Conservation (phyloP, 2,113 vertebrate species). For the Pogona vitticeps region DNA sequence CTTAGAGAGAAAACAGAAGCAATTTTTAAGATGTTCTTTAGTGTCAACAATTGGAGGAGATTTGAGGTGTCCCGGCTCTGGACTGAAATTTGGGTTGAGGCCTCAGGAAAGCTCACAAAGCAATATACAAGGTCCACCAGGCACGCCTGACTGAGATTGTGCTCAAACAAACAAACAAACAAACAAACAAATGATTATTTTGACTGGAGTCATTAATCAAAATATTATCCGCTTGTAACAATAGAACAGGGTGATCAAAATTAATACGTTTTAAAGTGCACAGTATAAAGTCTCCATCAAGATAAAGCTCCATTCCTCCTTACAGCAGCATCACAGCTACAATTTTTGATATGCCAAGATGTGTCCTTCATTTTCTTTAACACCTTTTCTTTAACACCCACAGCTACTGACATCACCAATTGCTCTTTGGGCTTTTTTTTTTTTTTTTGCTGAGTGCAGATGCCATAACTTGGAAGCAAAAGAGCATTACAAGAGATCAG, state of each 20-base stretch:
- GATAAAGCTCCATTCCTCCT: neutral
- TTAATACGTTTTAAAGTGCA: neutral
- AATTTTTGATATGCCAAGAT: neutral
- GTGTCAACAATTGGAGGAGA: neutral
- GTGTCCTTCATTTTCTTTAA: neutral
- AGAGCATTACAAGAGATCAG: neutral
- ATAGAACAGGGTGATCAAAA: neutral
- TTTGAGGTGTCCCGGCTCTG: neutral
- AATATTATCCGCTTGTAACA: slow-evolving; percentile 2
- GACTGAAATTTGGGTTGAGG: neutral
- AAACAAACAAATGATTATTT: slow-evolving; percentile 21
- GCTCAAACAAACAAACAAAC: neutral
- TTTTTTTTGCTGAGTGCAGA: neutral
- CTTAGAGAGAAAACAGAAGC: slow-evolving; percentile 1
- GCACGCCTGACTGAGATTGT: neutral
- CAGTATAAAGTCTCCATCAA: neutral
- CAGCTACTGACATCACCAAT: too few relatives aligned
- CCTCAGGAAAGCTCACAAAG: neutral
- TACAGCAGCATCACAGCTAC: neutral
- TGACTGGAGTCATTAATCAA: slow-evolving; percentile 12
- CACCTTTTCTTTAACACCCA: neutral
- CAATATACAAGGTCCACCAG: neutral
- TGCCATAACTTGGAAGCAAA: neutral
- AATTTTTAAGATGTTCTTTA: slow-evolving; percentile 2
- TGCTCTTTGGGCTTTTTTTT: neutral